phyloP scores from a whole-genome alignment of 2,888 invertebrate genomes.

The Chrysolina oricalcia region DNA sequence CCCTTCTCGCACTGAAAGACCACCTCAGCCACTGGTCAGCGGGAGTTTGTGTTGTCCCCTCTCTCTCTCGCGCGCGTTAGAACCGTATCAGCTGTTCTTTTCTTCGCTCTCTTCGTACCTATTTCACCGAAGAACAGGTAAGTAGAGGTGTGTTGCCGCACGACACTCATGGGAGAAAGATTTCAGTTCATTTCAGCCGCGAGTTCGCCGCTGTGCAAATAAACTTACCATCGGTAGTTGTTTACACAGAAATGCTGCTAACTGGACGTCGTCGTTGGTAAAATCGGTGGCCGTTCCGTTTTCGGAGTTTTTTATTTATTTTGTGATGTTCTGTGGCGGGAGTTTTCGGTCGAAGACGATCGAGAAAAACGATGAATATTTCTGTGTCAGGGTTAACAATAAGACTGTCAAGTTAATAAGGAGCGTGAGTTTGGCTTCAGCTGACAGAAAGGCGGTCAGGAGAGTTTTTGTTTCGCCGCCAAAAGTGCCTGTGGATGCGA shows the following conservation, averaged over 20 bases:
- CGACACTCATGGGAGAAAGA: constrained; percentile 42
- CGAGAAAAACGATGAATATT: constrained; percentile 66
- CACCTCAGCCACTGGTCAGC: constrained; percentile 31
- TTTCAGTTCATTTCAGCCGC: constrained; percentile 42
- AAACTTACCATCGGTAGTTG: constrained; percentile 31
- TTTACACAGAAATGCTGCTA: constrained; percentile 41
- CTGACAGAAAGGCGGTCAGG: constrained; percentile 53
- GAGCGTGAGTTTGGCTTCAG: constrained; percentile 60
- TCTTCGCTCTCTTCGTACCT: constrained; percentile 28
- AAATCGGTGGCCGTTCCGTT: constrained; percentile 20
- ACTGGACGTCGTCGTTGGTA: constrained; percentile 32
- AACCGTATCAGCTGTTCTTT: constrained; percentile 21
- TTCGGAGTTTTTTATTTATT: constrained; percentile 12
- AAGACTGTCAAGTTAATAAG: constrained; percentile 64
- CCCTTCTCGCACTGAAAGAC: constrained; percentile 30
- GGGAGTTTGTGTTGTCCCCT: constrained; percentile 11
- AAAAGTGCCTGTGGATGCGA: constrained; percentile 58
- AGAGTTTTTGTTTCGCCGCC: constrained; percentile 63
- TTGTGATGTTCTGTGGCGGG: constrained; percentile 67
- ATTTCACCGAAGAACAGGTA: constrained; percentile 44
- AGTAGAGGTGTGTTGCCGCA: constrained; percentile 41
- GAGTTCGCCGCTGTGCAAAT: constrained; percentile 47
- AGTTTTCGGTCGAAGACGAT: constrained; percentile 67
- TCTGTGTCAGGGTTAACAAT: constrained; percentile 64
- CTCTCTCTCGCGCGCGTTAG: constrained; percentile 6